Conservation (phyloP, 2,797 vertebrate genomes). For the Dendrocincla fuliginosa region DNA sequence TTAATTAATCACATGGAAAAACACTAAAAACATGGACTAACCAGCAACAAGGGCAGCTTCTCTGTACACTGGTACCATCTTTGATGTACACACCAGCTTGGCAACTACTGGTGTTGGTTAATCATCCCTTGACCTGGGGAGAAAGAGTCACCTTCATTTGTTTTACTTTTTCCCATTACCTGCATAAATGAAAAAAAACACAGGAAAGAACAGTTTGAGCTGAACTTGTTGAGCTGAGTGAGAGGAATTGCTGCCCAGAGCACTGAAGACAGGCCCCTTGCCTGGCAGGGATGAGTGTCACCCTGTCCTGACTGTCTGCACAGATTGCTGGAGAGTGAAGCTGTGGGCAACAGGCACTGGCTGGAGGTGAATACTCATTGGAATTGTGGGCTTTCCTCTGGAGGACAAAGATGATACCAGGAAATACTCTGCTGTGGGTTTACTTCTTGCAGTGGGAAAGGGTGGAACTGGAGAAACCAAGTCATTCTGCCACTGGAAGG, state of each 20-base stretch:
- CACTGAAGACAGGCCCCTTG: not conserved
- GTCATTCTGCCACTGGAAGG: not conserved
- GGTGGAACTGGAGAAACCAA: not conserved
- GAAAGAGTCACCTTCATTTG: not conserved
- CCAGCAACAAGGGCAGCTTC: not conserved
- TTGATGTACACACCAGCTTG: slow-evolving; percentile 8
- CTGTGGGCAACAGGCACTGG: not conserved
- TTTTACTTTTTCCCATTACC: not conserved
- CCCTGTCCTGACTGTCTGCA: not conserved
- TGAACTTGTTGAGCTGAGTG: not conserved
- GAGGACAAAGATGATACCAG: not conserved
- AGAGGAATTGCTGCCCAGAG: not conserved
- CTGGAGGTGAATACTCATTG: not conserved
- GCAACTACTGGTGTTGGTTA: not conserved
- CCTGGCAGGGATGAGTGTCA: not conserved
- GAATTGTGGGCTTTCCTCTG: not conserved
- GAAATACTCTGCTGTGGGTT: not conserved
- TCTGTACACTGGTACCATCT: not conserved
- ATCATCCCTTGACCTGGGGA: not conserved
- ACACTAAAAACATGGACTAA: not conserved
- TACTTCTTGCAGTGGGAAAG: not conserved
- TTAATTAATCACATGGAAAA: slow-evolving; percentile 40
- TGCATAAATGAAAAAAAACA: not conserved
- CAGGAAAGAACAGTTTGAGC: not conserved
- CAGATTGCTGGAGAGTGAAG: not conserved